Percentiles rank a stretch among this genome's conserved stretches.
These are phyloP conservation scores for Metallyticus violacea DNA, from an alignment of 2,888 invertebrate species.

Conservation along the genomic window DNA sequence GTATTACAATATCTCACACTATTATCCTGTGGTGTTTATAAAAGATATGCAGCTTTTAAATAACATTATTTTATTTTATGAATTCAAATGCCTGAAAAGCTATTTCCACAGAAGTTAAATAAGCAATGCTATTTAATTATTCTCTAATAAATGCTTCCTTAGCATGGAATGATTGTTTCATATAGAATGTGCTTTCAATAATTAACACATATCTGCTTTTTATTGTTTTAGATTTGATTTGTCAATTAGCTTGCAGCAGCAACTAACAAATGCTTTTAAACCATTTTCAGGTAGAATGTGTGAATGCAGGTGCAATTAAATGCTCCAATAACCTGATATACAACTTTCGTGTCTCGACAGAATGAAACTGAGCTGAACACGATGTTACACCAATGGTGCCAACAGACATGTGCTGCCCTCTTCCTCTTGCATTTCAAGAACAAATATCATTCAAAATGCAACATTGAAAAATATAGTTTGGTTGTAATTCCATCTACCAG, in stretches of 20 bases:
- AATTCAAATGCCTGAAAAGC: background rate
- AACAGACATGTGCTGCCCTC: background rate
- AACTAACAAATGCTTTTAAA: too few species aligned
- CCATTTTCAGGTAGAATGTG: background rate
- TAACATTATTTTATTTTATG: too few species aligned
- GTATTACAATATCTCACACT: background rate
- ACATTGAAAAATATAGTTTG: background rate
- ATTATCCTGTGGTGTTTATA: background rate
- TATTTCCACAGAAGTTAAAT: background rate
- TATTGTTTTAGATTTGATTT: background rate
- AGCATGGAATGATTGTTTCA: background rate
- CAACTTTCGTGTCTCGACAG: background rate
- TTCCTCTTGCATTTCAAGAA: background rate
- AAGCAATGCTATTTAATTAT: background rate
- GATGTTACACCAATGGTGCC: background rate
- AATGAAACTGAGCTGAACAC: background rate
- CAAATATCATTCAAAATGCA: background rate
- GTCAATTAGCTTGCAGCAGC: background rate
- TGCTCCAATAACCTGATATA: background rate
- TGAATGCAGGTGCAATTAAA: constrained; percentile 6
- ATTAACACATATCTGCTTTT: background rate
- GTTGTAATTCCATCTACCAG: background rate
- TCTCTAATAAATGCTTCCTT: background rate
- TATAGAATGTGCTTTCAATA: background rate
- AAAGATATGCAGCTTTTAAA: too few species aligned